phyloP scores from a whole-genome alignment of 2,113 vertebrate genomes.

The Felis chaus region DNA sequence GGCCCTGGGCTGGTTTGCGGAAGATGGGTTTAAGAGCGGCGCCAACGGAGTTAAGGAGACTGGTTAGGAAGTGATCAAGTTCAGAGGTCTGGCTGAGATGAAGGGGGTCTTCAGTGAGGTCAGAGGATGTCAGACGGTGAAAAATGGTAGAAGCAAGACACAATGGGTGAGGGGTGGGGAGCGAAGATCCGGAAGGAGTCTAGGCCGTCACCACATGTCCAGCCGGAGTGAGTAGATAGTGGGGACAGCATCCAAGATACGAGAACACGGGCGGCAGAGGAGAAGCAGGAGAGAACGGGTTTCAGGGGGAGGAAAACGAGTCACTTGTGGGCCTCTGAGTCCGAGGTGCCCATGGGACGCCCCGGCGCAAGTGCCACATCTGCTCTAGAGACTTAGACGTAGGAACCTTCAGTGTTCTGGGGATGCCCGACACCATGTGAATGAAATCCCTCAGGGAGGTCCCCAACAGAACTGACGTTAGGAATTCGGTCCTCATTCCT shows the following conservation, averaged over 20 bases:
- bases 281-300: not conserved
- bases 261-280: too few relatives aligned
- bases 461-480: not conserved
- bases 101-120: not conserved
- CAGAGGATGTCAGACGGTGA: not conserved
- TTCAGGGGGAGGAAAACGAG: not conserved
- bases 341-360: not conserved
- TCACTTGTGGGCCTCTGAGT: not conserved
- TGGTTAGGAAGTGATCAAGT: not conserved
- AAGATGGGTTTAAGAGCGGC: not conserved
- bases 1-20: not conserved
- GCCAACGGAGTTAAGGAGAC: not conserved
- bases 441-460: not conserved
- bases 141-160: not conserved
- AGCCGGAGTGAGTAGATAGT: not conserved
- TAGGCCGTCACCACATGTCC: too few relatives aligned
- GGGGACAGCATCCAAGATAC: not conserved
- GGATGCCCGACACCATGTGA: not conserved
- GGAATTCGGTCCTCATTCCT: not conserved
- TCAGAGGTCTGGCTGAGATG: not conserved
- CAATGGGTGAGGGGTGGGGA: not conserved
- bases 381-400: too few relatives aligned
- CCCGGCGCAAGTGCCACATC: not conserved
- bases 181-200: too few relatives aligned
- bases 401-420: not conserved